Evolutionary conservation across 2,113 vertebrate genomes (phyloP), one percentile per base, ranked within the genome.

Genomic region (Ornithorhynchus anatinus): DNA sequence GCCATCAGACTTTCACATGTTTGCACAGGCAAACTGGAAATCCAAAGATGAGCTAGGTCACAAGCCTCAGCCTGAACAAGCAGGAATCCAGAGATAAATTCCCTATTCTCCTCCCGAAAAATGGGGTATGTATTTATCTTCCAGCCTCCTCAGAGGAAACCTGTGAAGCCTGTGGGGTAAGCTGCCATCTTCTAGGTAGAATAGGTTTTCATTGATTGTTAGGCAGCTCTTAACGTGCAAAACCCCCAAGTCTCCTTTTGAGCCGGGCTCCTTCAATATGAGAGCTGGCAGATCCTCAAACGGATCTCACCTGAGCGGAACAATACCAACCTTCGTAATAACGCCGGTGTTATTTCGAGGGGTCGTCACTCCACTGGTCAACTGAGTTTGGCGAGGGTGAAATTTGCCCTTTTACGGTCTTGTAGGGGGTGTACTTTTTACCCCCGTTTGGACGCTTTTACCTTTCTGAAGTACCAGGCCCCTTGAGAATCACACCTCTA

Each of bases 241-340:
- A 88, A 77, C 35, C 7, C 23, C 63, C 44, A 69, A 84, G 81
- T 88, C 27, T 78, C 77, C 75, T 90, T 90, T 76, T 79, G 79
- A 77, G 80, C 25, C 81, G 77, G 79, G 52, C 40, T 79, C 44
- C 71, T 77, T 89, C 82, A 90, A 80, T 79, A 76, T 33, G 11
- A 75, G 74, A 69, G 52, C 58, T 81, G 79, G 80, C 86, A 84
- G 16, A 25, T 52, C 59, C 62, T 82, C 32, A 0, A 25, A 58
- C 57, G 72, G 54, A 44, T 54, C 84, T 64, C 77, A 81, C 45
- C 79, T 59, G 54, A 80, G 79, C 29, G 44, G 79, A 93, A 93
- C 80, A 89, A 85, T 81, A 88, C 86, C 71, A 85, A 32, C 80
- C 32, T 36, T 72, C 81, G 90, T 89, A 90, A 89, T 43, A 82